Conservation (phyloP, 2,113 vertebrate species). For the Colaptes auratus region DNA sequence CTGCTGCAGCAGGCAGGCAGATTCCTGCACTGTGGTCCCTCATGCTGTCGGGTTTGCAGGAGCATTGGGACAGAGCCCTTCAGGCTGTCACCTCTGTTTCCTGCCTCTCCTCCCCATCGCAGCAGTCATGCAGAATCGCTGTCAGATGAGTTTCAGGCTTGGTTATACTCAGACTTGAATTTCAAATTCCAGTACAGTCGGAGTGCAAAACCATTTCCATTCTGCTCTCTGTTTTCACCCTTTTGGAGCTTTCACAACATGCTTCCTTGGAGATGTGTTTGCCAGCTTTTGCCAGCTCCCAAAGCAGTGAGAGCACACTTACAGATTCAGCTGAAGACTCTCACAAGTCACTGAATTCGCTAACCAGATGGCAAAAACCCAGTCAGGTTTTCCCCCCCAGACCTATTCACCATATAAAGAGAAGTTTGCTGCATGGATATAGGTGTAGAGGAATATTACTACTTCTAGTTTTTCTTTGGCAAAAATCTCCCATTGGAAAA, state of each 20-base stretch:
- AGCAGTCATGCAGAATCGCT: not conserved
- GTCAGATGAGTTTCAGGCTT: not conserved
- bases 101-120: not conserved
- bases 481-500: not conserved
- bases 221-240: not conserved
- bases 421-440: not conserved
- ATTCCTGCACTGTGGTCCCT: not conserved
- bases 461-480: not conserved
- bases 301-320: not conserved
- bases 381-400: fast-evolving
- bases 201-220: not conserved
- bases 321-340: not conserved
- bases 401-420: not conserved
- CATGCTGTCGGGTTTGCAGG: not conserved
- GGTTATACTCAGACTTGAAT: not conserved
- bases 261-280: not conserved
- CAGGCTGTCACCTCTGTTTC: not conserved
- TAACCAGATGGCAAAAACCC: not conserved
- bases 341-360: not conserved
- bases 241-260: not conserved
- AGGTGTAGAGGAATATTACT: not conserved
- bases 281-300: not conserved
- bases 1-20: not conserved
- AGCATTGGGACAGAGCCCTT: not conserved
- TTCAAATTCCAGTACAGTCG: not conserved